Percentiles rank a stretch among this genome's conserved stretches.
phyloP scores from a whole-genome alignment of 2,888 invertebrate genomes.

The Diaprepes abbreviatus region DNA sequence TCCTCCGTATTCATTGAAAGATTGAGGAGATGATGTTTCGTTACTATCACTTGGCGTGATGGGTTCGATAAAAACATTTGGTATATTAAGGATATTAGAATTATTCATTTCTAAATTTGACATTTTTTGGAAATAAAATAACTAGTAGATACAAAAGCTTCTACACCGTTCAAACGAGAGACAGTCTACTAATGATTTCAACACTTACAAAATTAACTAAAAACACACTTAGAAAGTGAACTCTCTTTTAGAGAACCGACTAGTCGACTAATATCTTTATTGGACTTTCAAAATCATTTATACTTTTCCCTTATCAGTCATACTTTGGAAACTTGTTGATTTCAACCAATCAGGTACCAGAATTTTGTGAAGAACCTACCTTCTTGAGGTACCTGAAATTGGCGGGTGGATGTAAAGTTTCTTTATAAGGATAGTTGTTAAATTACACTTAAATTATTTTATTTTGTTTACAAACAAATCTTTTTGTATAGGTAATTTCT shows the following conservation, averaged over 20 bases:
- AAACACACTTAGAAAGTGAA: not conserved
- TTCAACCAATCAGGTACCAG: conserved; percentile 25
- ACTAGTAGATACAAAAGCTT: not conserved
- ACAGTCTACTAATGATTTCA: too few relatives aligned
- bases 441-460: too few relatives aligned
- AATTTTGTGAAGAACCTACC: conserved; percentile 1
- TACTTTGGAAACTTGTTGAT: not conserved
- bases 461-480: too few relatives aligned
- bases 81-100: not conserved
- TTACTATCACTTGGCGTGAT: conserved; percentile 24
- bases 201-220: too few relatives aligned
- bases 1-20: conserved; percentile 7
- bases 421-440: too few relatives aligned
- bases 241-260: not conserved
- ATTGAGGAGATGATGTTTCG: conserved; percentile 16
- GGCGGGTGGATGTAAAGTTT: too few relatives aligned
- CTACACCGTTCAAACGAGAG: too few relatives aligned
- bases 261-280: not conserved
- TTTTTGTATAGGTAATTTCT: too few relatives aligned
- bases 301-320: conserved; percentile 16
- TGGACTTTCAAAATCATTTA: conserved; percentile 16
- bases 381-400: not conserved
- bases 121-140: not conserved
- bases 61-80: conserved; percentile 12
- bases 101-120: not conserved